Evolutionary conservation across 2,113 vertebrate genomes (phyloP).

Genomic region (Alethe diademata): DNA sequence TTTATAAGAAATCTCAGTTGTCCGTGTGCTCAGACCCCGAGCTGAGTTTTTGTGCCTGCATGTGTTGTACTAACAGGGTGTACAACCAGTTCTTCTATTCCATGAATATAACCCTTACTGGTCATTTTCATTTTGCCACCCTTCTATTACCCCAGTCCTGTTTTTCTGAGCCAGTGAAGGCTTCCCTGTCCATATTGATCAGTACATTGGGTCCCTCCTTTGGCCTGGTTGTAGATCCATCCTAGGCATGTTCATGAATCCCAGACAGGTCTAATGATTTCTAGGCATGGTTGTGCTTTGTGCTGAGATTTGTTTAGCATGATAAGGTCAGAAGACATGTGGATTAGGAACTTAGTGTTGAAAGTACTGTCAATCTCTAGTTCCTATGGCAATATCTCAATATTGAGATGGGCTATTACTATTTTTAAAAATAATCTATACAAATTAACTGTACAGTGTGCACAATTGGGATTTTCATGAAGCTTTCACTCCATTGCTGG

Average conservation of each 20-base stretch:
- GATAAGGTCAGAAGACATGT: neutral
- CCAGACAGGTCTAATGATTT: neutral
- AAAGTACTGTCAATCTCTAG: neutral
- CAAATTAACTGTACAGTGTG: neutral
- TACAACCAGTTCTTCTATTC: neutral
- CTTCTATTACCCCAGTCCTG: rapidly evolving
- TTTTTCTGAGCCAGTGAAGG: neutral
- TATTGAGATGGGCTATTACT: neutral
- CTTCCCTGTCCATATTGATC: neutral
- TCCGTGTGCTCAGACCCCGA: rapidly evolving
- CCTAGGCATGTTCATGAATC: neutral
- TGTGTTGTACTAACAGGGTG: rapidly evolving
- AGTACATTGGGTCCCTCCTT: neutral
- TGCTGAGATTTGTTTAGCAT: neutral
- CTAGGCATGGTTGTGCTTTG: neutral
- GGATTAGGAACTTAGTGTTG: neutral
- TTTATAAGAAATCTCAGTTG: neutral
- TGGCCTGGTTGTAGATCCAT: neutral
- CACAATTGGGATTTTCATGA: neutral
- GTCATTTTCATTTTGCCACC: neutral
- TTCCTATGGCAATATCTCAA: neutral
- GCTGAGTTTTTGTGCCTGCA: neutral
- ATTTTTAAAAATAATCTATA: neutral
- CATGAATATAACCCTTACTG: too few relatives aligned
- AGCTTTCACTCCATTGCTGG: neutral